These are phyloP conservation scores for Leucophenga maculata DNA, from an alignment of 2,888 invertebrate genomes.

Conservation along the genomic window DNA sequence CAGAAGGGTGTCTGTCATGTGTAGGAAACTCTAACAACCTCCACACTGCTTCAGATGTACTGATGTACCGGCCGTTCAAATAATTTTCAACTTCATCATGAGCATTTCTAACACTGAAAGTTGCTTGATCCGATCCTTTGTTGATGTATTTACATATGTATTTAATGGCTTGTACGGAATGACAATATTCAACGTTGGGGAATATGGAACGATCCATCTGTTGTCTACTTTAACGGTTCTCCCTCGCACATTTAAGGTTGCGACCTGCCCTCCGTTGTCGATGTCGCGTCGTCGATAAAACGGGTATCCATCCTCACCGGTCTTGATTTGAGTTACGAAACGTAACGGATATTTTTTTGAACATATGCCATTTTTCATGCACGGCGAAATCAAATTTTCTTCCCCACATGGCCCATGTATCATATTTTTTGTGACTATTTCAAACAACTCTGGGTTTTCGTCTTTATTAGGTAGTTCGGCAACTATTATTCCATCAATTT, in stretches of 20 bases:
- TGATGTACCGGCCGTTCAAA: conserved; percentile 6
- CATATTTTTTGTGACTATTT: conserved; percentile 15
- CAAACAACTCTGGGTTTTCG: conserved; percentile 12
- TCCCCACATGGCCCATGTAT: conserved; percentile 11
- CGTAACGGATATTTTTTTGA: no score
- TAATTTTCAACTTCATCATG: conserved; percentile 5
- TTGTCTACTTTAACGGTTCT: conserved; percentile 10
- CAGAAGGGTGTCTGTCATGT: conserved; percentile 22
- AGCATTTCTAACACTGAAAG: neutral
- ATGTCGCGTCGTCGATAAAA: conserved; percentile 11
- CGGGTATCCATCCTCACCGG: conserved; percentile 2
- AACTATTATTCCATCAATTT: conserved; percentile 16
- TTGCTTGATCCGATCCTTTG: conserved; percentile 8
- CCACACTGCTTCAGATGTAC: conserved; percentile 15
- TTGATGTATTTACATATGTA: conserved; percentile 21
- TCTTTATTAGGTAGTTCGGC: conserved; percentile 25
- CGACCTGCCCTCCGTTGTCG: conserved; percentile 7
- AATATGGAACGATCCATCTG: conserved; percentile 22
- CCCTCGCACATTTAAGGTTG: neutral
- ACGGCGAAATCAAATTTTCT: conserved; percentile 8
- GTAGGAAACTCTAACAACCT: conserved; percentile 20
- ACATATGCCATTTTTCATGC: neutral
- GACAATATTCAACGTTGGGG: conserved; percentile 21
- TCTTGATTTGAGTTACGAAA: neutral
- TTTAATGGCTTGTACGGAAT: conserved; percentile 10